Percentiles rank a stretch among this genome's conserved stretches.
These are phyloP conservation scores for Psittacula derbiana DNA, from an alignment of 2,797 vertebrate species.

Conservation along the genomic window DNA sequence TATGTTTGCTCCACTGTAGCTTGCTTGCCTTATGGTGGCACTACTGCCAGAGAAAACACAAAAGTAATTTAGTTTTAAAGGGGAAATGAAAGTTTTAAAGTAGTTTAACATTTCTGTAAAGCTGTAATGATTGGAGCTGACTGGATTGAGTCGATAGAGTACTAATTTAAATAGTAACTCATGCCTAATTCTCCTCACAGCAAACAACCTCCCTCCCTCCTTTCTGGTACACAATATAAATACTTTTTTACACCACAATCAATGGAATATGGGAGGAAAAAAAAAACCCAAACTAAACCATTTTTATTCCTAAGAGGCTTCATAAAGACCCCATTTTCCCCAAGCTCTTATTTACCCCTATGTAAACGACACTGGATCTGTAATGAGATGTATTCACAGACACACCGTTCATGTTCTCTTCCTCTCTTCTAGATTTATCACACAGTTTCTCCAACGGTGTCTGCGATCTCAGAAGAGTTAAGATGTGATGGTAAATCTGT, in stretches of 20 bases:
- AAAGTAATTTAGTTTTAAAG: constrained; percentile 79
- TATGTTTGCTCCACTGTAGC: constrained; percentile 74
- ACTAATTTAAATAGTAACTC: constrained; percentile 79
- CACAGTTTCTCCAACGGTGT: not conserved
- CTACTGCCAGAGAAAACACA: constrained; percentile 70
- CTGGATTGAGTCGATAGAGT: constrained; percentile 68
- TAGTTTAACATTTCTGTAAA: constrained; percentile 77
- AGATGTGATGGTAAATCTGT: not conserved
- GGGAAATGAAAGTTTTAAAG: constrained; percentile 80
- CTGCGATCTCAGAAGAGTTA: not conserved
- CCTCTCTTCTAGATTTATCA: not conserved
- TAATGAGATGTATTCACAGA: not conserved
- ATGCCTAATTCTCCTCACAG: constrained; percentile 69
- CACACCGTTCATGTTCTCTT: not conserved
- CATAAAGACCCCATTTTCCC: not conserved
- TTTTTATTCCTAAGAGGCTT: constrained; percentile 7
- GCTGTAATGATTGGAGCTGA: constrained; percentile 73
- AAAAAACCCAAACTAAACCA: not conserved
- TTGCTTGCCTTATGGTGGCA: constrained; percentile 71
- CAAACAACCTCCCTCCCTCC: not conserved
- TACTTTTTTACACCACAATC: not conserved
- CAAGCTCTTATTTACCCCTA: constrained; percentile 13
- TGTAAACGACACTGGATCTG: constrained; percentile 1
- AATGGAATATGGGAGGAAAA: not conserved
- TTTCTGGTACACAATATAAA: constrained; percentile 19